Percentiles rank a stretch among this genome's conserved stretches.
phyloP scores from a whole-genome alignment of 1,140 invertebrate genomes.

The Muscidifurax raptorellus region DNA sequence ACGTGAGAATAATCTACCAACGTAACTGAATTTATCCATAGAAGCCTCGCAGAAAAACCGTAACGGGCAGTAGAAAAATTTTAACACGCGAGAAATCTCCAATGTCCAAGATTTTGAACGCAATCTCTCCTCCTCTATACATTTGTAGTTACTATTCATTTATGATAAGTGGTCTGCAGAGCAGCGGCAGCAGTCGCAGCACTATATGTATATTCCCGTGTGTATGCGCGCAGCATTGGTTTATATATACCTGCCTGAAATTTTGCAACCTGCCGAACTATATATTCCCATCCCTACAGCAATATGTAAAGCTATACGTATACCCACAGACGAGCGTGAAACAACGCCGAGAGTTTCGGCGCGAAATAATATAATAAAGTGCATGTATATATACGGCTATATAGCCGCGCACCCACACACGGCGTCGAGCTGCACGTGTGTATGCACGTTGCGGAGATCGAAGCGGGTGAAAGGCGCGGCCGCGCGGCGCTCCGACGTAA shows the following conservation, averaged over 20 bases:
- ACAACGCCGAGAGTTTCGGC: not conserved
- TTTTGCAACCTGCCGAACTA: not conserved
- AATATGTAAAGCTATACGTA: not conserved
- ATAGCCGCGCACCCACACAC: not conserved
- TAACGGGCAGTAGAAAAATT: no score
- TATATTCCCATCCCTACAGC: not conserved
- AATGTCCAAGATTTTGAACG: no score
- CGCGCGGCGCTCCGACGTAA: constrained; percentile 8
- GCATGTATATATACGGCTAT: not conserved
- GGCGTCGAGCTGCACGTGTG: not conserved
- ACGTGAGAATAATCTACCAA: no score
- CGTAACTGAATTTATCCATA: no score
- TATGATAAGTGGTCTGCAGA: constrained; percentile 7
- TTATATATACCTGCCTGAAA: not conserved
- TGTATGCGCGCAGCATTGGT: no score
- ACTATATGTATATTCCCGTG: not conserved
- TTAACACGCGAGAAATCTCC: no score
- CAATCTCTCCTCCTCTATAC: no score
- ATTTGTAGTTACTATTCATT: constrained; percentile 15
- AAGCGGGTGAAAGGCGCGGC: not conserved
- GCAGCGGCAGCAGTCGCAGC: no score
- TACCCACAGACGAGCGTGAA: not conserved
- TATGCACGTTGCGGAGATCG: not conserved
- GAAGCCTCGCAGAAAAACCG: no score
- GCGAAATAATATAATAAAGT: constrained; percentile 9